Base-by-base conservation (phyloP, 1,140 invertebrate genomes). In the Penaeus vannamei region DNA sequence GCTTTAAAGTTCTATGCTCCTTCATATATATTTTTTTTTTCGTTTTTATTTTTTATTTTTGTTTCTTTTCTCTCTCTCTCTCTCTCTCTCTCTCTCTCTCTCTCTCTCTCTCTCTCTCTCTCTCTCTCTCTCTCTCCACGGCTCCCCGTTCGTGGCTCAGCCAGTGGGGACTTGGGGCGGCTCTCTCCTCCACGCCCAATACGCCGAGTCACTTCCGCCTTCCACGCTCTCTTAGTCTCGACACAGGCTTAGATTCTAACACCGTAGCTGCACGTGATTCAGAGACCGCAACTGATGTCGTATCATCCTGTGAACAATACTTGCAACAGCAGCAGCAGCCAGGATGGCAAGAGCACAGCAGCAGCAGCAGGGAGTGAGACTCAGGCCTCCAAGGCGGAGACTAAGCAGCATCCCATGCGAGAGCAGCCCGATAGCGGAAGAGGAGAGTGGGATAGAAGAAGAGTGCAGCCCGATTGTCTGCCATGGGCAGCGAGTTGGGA, bases 141-240 rank as follows among this genome's bases (percentile, higher is more conserved):
- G 59, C 60, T 88, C n/a, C 62, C 87, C 10, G 85, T 69, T 0
- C 84, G 87, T 20, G 87, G 89, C 46, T 32, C 86, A 66, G 85
- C 69, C 59, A 72, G 90, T 12, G 87, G 85, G 87, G 81, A 66
- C 64, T 87, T 10, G 87, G 85, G 46, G 84, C 82, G 89, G 87
- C 23, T 91, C 91, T 17, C 91, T 89, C 36, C 81, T 88, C 82
- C 89, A 19, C 88, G 91, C 19, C 88, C 91, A 26, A 79, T 83
- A 22, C 91, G 87, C 81, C 89, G 88, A 62, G n/a, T 62, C 84
- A 26, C 84, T 86, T n/a, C 89, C 87, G 20, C 89, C 89, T 61
- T 89, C n/a, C 88, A n/a, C 91, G 91, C 84, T 91, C 91, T 62
- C 62, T 90, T 22, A 91, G 91, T 76, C 89, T 91, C 53, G 91